Base-by-base conservation (phyloP, 2,888 invertebrate species). In the Acholoe squamosa region DNA sequence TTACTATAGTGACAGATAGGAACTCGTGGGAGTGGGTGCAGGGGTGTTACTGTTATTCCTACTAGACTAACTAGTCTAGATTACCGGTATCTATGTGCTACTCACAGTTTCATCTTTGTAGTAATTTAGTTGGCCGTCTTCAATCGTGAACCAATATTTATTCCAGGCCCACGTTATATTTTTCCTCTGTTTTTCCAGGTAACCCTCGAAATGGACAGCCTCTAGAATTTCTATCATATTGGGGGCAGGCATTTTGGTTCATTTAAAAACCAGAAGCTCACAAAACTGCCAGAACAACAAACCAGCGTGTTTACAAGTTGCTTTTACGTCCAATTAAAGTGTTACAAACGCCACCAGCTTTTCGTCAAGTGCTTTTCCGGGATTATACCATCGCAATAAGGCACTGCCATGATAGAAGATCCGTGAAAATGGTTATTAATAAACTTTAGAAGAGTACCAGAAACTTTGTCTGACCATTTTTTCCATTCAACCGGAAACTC, bases 71-170 rank as follows among this genome's bases (percentile, higher is more conserved):
- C n/a, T n/a, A n/a, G n/a, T n/a, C n/a, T n/a, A n/a, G n/a, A n/a
- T n/a, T n/a, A n/a, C n/a, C n/a, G n/a, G n/a, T n/a, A n/a, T 43
- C 43, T 3, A 10, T 43, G 10, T 3, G 51, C n/a, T 43, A 25
- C 80, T 89, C 43, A 91, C 91, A 89, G 89, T 67, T 54, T 91
- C 77, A 56, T 90, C 76, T 67, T 91, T 88, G 80, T 89, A 91
- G 80, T 91, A 91, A 43, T 67, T 28, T 25, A 91, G 91, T 43
- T 91, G 91, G 5, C 90, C 91, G n/a, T 89, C 91, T 52, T 91
- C 86, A 25, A 91, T 80, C 31, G 90, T 71, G 43, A 91, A 91
- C 91, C 91, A 91, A 61, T 91, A 91, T 33, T 89, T 90, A 61
- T 91, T 91, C 91, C 91, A 91, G 3, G 91, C 51, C 91, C 91